Percentiles rank a stretch among this genome's conserved stretches.
Evolutionary conservation across 1,140 invertebrate genomes (phyloP).

Genomic region (Ruditapes philippinarum): DNA sequence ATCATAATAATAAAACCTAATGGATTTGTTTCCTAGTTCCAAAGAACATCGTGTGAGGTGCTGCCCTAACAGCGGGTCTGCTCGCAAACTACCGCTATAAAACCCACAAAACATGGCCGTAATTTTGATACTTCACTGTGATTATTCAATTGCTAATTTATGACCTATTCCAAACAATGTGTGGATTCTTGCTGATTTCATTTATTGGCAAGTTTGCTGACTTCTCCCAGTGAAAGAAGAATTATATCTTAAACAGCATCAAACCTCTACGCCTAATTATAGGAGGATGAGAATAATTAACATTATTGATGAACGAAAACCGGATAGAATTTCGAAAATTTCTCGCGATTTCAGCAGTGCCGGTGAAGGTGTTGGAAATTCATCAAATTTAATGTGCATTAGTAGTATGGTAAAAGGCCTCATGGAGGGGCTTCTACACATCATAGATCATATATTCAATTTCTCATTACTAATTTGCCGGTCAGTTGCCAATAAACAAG

Average conservation of each 20-base stretch:
- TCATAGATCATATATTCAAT: conserved; percentile 57
- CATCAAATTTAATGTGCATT: conserved; percentile 66
- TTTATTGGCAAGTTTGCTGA: conserved; percentile 46
- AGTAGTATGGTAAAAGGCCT: conserved; percentile 53
- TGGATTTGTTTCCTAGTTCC: conserved; percentile 37
- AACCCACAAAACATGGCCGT: conserved; percentile 37
- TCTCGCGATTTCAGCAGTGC: conserved; percentile 28
- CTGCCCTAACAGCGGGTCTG: conserved; percentile 29
- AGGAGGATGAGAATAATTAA: conserved; percentile 44
- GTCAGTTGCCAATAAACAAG: conserved; percentile 61
- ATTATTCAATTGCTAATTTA: conserved; percentile 61
- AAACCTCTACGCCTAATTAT: conserved; percentile 48
- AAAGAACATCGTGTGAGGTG: conserved; percentile 43
- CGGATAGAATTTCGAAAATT: conserved; percentile 58
- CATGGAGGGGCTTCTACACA: conserved; percentile 37
- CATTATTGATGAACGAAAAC: conserved; percentile 38
- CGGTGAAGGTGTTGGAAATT: conserved; percentile 51
- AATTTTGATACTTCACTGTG: conserved; percentile 15
- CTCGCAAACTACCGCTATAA: conserved; percentile 19
- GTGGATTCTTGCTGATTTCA: conserved; percentile 42
- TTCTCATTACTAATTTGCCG: conserved; percentile 58
- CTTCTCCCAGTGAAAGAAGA: conserved; percentile 1
- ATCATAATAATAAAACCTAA: conserved; percentile 51
- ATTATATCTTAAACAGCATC: conserved; percentile 32
- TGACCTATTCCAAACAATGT: conserved; percentile 56